Evolutionary conservation across 2,888 invertebrate species (phyloP).

Genomic region (Drosophila mimica): DNA sequence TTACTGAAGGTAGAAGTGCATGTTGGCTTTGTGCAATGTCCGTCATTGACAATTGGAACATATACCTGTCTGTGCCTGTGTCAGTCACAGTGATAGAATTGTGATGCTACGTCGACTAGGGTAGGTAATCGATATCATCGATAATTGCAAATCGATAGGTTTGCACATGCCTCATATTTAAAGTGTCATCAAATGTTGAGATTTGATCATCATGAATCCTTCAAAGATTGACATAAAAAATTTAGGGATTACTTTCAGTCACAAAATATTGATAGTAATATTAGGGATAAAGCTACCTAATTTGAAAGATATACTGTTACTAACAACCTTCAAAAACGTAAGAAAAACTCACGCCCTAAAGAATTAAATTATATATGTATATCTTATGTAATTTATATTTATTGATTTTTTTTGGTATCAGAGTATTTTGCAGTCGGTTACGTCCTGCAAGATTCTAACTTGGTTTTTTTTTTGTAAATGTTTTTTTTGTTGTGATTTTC

Average conservation of each 20-base stretch:
- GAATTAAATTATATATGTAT: background rate
- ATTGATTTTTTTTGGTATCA: background rate
- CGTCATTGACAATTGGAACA: background rate
- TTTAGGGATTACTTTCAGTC: background rate
- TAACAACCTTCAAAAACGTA: no score
- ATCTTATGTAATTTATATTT: background rate
- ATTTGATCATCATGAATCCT: no score
- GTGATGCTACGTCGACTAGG: background rate
- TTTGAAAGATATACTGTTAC: no score
- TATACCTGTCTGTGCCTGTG: background rate
- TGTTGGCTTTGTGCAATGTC: background rate
- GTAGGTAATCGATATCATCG: background rate
- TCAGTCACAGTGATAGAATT: background rate
- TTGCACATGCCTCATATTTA: no score
- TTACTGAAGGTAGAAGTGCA: no score
- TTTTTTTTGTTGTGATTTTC: background rate
- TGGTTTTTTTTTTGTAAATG: background rate
- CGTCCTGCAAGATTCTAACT: background rate
- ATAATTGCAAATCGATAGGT: background rate
- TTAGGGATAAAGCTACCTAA: no score
- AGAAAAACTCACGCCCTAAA: background rate
- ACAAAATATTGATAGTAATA: no score
- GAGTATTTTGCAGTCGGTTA: background rate
- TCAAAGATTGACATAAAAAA: background rate
- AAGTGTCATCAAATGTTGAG: background rate